phyloP scores from a whole-genome alignment of 2,888 invertebrate genomes.

The Steinernema carpocapsae region DNA sequence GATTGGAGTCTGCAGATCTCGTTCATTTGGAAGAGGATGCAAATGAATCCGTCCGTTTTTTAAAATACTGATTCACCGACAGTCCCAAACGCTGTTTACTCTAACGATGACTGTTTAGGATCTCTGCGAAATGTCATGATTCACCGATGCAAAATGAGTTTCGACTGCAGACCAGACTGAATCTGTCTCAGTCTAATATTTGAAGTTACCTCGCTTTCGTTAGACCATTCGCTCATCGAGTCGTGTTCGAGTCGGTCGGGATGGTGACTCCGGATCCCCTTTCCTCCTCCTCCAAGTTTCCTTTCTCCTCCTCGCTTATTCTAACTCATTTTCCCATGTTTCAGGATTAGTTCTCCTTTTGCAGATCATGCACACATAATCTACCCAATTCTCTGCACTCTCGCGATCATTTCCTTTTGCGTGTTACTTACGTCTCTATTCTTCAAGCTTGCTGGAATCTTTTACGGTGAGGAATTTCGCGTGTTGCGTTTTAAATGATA shows the following conservation, averaged over 20 bases:
- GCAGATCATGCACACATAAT: neutral
- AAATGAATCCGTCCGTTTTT: too few species aligned
- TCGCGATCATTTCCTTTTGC: neutral
- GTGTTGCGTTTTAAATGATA: neutral
- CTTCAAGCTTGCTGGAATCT: neutral
- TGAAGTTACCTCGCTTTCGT: too few species aligned
- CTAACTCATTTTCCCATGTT: neutral
- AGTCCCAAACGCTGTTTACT: too few species aligned
- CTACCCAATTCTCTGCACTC: conserved; percentile 5
- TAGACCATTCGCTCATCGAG: neutral
- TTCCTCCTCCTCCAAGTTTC: neutral
- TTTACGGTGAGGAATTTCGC: conserved; percentile 7
- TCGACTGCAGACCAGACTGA: too few species aligned
- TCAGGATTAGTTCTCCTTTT: neutral
- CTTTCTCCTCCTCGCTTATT: neutral
- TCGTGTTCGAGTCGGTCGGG: neutral
- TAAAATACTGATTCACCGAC: too few species aligned
- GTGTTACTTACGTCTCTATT: neutral
- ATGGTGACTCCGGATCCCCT: neutral
- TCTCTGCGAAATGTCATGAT: too few species aligned
- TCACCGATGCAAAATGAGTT: too few species aligned
- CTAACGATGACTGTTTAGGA: too few species aligned
- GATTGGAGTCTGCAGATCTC: too few species aligned
- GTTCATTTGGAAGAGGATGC: too few species aligned
- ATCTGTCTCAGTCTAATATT: too few species aligned